Evolutionary conservation across 2,113 vertebrate species (phyloP).

Genomic region (Prinia subflava): DNA sequence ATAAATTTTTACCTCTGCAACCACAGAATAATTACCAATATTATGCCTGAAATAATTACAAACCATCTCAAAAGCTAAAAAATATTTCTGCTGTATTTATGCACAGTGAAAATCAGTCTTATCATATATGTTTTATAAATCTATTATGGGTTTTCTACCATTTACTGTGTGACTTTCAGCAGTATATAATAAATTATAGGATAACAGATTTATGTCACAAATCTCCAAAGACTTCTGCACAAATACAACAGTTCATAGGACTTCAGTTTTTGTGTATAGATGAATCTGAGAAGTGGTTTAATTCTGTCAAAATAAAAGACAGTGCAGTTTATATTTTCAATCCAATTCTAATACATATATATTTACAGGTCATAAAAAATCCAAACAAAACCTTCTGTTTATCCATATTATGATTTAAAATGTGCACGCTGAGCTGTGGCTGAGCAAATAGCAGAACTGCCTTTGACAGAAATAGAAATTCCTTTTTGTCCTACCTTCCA

Average conservation of each 20-base stretch:
- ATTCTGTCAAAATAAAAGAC: not conserved
- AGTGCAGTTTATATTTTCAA: not conserved
- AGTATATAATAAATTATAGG: not conserved
- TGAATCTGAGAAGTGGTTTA: not conserved
- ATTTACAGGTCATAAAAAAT: not conserved
- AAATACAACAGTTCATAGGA: not conserved
- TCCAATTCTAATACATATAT: not conserved
- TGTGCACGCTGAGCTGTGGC: not conserved
- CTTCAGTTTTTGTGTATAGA: not conserved
- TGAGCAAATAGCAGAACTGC: not conserved
- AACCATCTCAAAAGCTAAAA: not conserved
- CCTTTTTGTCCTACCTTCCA: conserved; percentile 77
- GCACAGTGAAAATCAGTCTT: not conserved
- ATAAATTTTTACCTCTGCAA: not conserved
- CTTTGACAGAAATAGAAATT: conserved; percentile 6
- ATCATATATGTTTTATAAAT: not conserved
- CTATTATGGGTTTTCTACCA: not conserved
- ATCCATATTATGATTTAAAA: not conserved
- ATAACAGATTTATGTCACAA: not conserved
- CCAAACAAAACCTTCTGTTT: not conserved
- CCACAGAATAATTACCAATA: not conserved
- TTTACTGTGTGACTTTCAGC: not conserved
- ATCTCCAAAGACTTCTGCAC: not conserved
- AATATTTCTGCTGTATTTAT: not conserved
- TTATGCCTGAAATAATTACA: not conserved